Evolutionary conservation across 2,888 invertebrate species (phyloP).

Genomic region (Leucozona laternaria): DNA sequence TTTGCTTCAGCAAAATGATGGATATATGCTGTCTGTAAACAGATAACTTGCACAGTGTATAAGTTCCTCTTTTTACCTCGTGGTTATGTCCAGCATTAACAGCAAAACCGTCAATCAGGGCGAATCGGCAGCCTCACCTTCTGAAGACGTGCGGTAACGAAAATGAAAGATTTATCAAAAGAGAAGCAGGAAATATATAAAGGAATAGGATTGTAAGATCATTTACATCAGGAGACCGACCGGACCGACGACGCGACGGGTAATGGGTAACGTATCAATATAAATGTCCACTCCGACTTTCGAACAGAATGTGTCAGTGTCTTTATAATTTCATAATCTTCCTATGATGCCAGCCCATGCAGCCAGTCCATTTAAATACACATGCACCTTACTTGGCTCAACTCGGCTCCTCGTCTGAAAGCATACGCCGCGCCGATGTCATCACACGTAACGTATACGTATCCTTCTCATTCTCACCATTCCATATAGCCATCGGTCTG

Average conservation of each 20-base stretch:
- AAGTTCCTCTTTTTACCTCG: slow-evolving; percentile 52
- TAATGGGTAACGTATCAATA: slow-evolving; percentile 55
- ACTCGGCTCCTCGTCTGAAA: too few species aligned
- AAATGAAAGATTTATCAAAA: slow-evolving; percentile 23
- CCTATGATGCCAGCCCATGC: slow-evolving; percentile 12
- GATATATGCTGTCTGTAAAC: slow-evolving; percentile 61
- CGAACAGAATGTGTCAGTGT: slow-evolving; percentile 46
- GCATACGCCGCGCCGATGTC: slow-evolving; percentile 54
- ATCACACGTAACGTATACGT: slow-evolving; percentile 48
- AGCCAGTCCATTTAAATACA: not conserved
- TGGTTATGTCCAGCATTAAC: slow-evolving; percentile 31
- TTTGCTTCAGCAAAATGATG: slow-evolving; percentile 79
- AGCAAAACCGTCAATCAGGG: slow-evolving; percentile 47
- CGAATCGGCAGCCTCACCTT: slow-evolving; percentile 19
- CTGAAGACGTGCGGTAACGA: slow-evolving; percentile 24
- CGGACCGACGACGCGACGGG: slow-evolving; percentile 4
- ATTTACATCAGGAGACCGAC: slow-evolving; percentile 45
- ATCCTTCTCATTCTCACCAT: slow-evolving; percentile 21
- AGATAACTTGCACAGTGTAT: slow-evolving; percentile 44
- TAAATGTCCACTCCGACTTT: slow-evolving; percentile 45
- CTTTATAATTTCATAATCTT: slow-evolving; percentile 58
- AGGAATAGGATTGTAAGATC: slow-evolving; percentile 60
- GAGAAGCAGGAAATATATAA: slow-evolving; percentile 60
- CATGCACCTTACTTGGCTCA: slow-evolving; percentile 17
- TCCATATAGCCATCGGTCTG: slow-evolving; percentile 12